These are phyloP conservation scores for Eurypyga helias DNA, from an alignment of 2,113 vertebrate species.

Conservation along the genomic window DNA sequence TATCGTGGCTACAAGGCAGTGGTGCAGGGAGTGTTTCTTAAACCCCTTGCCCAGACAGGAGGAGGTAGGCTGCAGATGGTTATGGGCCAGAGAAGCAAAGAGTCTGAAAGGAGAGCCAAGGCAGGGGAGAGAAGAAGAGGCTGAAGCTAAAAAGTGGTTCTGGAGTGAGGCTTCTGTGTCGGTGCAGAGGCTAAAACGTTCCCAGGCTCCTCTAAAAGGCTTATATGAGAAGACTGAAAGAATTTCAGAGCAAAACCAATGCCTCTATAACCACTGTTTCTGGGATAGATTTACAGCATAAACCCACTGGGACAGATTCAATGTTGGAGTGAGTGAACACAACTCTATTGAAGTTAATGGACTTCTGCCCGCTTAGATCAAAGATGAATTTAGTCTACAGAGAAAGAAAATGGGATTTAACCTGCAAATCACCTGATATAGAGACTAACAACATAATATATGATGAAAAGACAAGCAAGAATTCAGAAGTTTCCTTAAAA, in stretches of 20 bases:
- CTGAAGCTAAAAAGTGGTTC: neutral
- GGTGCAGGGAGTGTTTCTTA: neutral
- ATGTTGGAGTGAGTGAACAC: conserved; percentile 13
- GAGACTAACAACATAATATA: conserved; percentile 7
- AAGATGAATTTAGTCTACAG: conserved; percentile 44
- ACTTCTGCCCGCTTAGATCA: conserved; percentile 28
- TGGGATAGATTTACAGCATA: conserved; percentile 60
- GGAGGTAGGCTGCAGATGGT: neutral
- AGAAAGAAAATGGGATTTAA: conserved; percentile 59
- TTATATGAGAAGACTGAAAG: conserved; percentile 22
- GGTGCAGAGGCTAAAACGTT: neutral
- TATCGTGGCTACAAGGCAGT: neutral
- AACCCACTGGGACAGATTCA: conserved; percentile 50
- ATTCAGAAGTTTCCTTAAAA: neutral
- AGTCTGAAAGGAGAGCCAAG: neutral
- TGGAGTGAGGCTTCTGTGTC: neutral
- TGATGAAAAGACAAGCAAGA: conserved; percentile 37
- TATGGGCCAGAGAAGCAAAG: accelerated
- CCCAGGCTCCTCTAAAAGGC: neutral
- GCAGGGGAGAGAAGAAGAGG: neutral
- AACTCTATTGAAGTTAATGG: conserved; percentile 61
- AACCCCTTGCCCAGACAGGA: neutral
- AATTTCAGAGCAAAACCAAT: conserved; percentile 49
- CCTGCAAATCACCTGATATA: conserved; percentile 48
- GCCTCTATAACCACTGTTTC: conserved; percentile 26